Percentiles rank a stretch among this genome's conserved stretches.
Evolutionary conservation across 2,888 invertebrate genomes (phyloP).

Genomic region (Perdita meconis): DNA sequence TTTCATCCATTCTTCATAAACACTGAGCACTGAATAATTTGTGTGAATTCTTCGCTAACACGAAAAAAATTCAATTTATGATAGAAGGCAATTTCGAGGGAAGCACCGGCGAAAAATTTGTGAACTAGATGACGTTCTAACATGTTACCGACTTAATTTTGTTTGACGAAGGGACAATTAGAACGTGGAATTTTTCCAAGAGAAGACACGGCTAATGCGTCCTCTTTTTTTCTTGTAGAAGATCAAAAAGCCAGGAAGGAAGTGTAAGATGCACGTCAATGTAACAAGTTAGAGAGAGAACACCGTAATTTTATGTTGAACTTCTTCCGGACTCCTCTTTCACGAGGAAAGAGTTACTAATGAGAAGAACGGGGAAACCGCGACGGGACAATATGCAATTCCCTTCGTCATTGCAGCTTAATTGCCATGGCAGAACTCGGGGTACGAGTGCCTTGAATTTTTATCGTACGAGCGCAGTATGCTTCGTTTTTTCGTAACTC

Average conservation of each 20-base stretch:
- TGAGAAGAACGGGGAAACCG: slow-evolving; percentile 38
- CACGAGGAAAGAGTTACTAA: slow-evolving; percentile 36
- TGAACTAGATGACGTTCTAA: neutral
- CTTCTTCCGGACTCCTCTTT: slow-evolving; percentile 15
- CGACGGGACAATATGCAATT: slow-evolving; percentile 48
- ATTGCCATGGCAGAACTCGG: slow-evolving; percentile 32
- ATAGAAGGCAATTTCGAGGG: neutral
- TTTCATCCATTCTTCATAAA: slow-evolving; percentile 2
- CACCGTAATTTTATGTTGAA: slow-evolving; percentile 49
- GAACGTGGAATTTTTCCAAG: neutral
- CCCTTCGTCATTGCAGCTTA: slow-evolving; percentile 48
- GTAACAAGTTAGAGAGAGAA: slow-evolving; percentile 21
- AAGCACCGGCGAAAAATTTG: too few species aligned
- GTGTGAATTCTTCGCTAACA: neutral
- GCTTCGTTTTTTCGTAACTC: neutral
- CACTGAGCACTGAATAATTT: slow-evolving; percentile 17
- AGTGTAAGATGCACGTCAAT: neutral
- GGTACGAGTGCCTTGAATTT: slow-evolving; percentile 25
- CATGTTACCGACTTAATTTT: neutral
- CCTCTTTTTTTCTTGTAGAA: slow-evolving; percentile 4
- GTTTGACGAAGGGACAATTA: neutral
- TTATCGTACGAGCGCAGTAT: slow-evolving; percentile 5
- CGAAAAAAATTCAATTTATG: neutral
- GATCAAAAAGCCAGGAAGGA: neutral
- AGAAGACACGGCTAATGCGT: neutral